Conservation (phyloP, 2,113 vertebrate species). For the Amblyopsis rosae region DNA sequence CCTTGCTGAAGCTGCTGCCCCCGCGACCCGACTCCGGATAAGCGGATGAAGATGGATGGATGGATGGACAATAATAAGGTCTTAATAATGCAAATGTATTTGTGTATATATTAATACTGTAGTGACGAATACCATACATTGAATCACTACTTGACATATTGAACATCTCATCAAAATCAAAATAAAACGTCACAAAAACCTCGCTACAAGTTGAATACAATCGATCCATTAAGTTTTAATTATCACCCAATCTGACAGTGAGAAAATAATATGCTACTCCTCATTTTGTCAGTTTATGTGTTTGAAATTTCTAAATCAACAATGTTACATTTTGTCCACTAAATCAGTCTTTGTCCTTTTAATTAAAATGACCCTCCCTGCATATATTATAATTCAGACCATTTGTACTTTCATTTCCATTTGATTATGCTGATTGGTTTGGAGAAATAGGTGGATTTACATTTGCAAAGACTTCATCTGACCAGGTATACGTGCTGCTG, state of each 20-base stretch:
- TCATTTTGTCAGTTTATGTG: slow-evolving; percentile 50
- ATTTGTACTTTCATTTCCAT: slow-evolving; percentile 78
- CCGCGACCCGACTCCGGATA: too few relatives aligned
- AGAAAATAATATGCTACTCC: slow-evolving; percentile 25
- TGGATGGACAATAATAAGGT: too few relatives aligned
- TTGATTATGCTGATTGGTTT: slow-evolving; percentile 74
- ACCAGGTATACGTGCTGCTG: slow-evolving; percentile 29
- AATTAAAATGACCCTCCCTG: slow-evolving; percentile 72
- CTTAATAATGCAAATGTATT: too few relatives aligned
- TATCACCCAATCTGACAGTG: not conserved
- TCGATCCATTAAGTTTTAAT: not conserved
- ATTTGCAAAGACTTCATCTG: slow-evolving; percentile 75
- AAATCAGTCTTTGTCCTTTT: slow-evolving; percentile 61
- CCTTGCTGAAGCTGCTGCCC: too few relatives aligned
- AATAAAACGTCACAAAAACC: too few relatives aligned
- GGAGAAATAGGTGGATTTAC: slow-evolving; percentile 67
- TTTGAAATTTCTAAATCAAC: slow-evolving; percentile 65
- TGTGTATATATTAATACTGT: too few relatives aligned
- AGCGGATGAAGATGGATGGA: too few relatives aligned
- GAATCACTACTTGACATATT: too few relatives aligned
- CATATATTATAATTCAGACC: slow-evolving; percentile 74
- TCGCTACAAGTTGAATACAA: not conserved
- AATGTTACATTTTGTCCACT: slow-evolving; percentile 57
- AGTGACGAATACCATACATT: too few relatives aligned
- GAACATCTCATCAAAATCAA: too few relatives aligned